A percentile compares a stretch with the other conserved stretches of the same genome.
phyloP scores from a whole-genome alignment of 2,888 invertebrate genomes.

The Phortica okadai region DNA sequence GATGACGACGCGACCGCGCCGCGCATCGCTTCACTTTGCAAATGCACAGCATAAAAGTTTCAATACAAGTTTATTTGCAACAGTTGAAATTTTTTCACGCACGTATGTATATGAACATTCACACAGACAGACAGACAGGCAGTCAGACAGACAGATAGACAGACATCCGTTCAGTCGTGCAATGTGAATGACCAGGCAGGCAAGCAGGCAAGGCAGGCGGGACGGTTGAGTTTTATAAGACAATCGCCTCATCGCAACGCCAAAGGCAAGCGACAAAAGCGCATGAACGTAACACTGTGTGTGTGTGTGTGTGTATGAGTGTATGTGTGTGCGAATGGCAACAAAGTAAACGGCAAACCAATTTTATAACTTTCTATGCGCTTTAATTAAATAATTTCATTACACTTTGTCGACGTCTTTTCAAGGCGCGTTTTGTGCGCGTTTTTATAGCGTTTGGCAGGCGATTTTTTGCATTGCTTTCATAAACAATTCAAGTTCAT shows the following conservation, averaged over 20 bases:
- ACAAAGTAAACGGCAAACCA: slow-evolving; percentile 1
- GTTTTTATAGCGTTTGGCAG: not conserved
- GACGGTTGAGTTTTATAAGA: slow-evolving; percentile 26
- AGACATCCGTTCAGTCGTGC: not conserved
- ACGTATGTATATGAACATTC: slow-evolving; percentile 33
- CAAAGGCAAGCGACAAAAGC: not conserved
- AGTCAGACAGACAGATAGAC: slow-evolving; percentile 17
- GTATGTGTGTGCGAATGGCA: slow-evolving; percentile 32
- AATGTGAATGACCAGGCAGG: slow-evolving; percentile 20
- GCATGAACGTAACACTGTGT: not conserved
- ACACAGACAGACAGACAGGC: slow-evolving; percentile 44
- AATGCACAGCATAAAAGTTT: too few relatives aligned
- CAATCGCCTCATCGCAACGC: slow-evolving; percentile 15
- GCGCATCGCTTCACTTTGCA: too few relatives aligned
- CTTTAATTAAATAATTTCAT: slow-evolving; percentile 48
- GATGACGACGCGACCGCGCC: too few relatives aligned
- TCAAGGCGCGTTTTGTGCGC: not conserved
- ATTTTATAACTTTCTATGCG: slow-evolving; percentile 24
- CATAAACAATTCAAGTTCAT: not conserved
- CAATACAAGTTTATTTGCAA: not conserved
- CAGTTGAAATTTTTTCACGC: slow-evolving; percentile 45
- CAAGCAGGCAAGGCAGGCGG: slow-evolving; percentile 22
- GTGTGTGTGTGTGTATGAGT: slow-evolving; percentile 31
- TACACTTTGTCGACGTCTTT: slow-evolving; percentile 9
- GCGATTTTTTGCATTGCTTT: not conserved